phyloP scores from a whole-genome alignment of 2,888 invertebrate species.

The Caenorhabditis wallacei region DNA sequence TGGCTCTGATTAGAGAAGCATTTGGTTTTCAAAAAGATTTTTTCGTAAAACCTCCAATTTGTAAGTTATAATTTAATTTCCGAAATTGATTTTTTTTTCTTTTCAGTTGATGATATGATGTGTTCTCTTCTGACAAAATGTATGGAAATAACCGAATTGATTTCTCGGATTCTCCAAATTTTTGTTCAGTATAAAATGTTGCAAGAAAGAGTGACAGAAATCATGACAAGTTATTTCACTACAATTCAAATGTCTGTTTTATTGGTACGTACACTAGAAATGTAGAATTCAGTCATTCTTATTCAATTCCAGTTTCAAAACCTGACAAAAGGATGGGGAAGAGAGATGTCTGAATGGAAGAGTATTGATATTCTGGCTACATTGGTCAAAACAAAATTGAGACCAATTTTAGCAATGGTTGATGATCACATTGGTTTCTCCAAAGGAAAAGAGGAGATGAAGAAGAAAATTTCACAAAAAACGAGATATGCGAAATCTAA shows the following conservation, averaged over 20 bases:
- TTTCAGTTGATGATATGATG: constrained; percentile 50
- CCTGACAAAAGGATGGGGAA: constrained; percentile 40
- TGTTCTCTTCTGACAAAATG: constrained; percentile 45
- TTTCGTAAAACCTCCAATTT: constrained; percentile 56
- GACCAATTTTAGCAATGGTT: constrained; percentile 56
- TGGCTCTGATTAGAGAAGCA: constrained; percentile 47
- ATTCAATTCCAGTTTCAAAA: constrained; percentile 43
- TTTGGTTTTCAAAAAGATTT: constrained; percentile 55
- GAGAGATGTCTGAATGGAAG: constrained; percentile 53
- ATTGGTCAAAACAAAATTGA: constrained; percentile 51
- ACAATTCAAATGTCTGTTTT: constrained; percentile 53
- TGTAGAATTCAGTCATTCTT: neutral
- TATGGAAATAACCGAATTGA: constrained; percentile 55
- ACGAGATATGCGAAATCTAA: constrained; percentile 60
- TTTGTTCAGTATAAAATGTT: constrained; percentile 64
- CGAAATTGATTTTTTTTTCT: neutral
- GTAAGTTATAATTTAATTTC: constrained; percentile 27
- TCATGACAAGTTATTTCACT: constrained; percentile 58
- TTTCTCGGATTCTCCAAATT: constrained; percentile 54
- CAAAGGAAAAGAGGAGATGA: constrained; percentile 65
- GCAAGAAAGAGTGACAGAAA: constrained; percentile 61
- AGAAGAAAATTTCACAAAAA: constrained; percentile 61
- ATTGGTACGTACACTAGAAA: constrained; percentile 16
- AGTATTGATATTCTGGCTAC: constrained; percentile 41
- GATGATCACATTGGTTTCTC: constrained; percentile 66